Evolutionary conservation across 1,140 invertebrate genomes (phyloP).

Genomic region (Paracyclopina nana): DNA sequence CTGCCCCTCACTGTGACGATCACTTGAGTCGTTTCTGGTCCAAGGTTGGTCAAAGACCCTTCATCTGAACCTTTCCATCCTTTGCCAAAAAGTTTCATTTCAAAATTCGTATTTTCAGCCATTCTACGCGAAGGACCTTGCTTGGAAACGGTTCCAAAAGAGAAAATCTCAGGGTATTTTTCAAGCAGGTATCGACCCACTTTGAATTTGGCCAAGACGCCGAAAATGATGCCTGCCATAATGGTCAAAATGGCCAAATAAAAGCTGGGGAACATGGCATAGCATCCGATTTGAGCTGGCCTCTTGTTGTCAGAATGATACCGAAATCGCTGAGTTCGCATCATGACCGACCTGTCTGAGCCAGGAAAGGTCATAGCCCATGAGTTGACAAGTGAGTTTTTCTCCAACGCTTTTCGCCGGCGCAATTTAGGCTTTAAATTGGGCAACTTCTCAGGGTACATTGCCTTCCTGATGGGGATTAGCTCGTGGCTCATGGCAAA

Average conservation of each 20-base stretch:
- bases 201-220: conserved; percentile 39
- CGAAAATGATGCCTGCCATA: conserved; percentile 38
- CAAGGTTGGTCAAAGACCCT: conserved; percentile 38
- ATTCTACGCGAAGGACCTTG: conserved; percentile 44
- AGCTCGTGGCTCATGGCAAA: conserved; percentile 41
- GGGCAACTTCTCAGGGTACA: conserved; percentile 43
- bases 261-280: conserved; percentile 30
- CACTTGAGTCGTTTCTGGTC: conserved; percentile 37
- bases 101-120: conserved; percentile 34
- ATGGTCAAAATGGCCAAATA: conserved; percentile 21
- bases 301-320: conserved; percentile 43
- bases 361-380: conserved; percentile 46
- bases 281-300: conserved; percentile 45
- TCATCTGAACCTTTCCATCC: conserved; percentile 50
- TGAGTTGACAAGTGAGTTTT: background rate
- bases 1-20: conserved; percentile 31
- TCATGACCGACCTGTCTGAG: conserved; percentile 52
- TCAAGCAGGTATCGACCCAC: conserved; percentile 29
- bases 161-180: conserved; percentile 50
- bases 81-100: conserved; percentile 43
- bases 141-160: conserved; percentile 41
- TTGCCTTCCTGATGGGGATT: conserved; percentile 34
- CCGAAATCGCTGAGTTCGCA: conserved; percentile 49
- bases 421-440: conserved; percentile 37
- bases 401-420: conserved; percentile 8